Evolutionary conservation across 1,140 invertebrate species (phyloP), one percentile per base, ranked within the genome.

Genomic region (Samia ricini): DNA sequence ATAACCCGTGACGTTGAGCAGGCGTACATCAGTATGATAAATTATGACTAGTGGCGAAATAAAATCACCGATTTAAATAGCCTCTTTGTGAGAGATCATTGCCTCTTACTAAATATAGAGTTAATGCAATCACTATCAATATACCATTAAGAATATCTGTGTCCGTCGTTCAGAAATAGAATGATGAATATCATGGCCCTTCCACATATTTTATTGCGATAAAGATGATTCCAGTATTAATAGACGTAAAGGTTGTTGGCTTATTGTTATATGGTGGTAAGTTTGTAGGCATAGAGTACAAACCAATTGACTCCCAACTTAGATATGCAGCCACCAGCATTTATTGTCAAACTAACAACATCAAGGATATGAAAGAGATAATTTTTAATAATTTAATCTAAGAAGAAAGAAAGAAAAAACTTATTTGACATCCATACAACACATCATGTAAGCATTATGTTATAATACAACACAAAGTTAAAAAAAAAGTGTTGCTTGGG

Each of bases 11-110:
- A 15, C 20, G 49, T 61, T 10, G 50, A 56, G 24, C 15, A 23
- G 52, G 52, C 52, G 48, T 51, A 61, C 23, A 55, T 61, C 60
- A 55, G 29, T 33, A 61, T 22, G 49, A 61, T 54, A 55, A 61
- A 52, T 33, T 42, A 23, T 23, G 8, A 54, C 24, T 55, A 15
- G 1, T 23, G 21, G 49, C 29, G n/a, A 61, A 55, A 56, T 55
- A 22, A 56, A 55, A 55, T 55, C 52, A 55, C 22, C 22, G 52
- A 22, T 23, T 23, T 21, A 55, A 55, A 55, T 55, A 55, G 24
- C 33, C 33, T 42, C 33, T 42, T 42, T 42, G 33, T 42, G 33
- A 42, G 33, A 42, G 33, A 42, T 42, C 33, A 12, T 42, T 42
- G 33, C 33, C 33, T 42, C 33, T 15, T 42, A 42, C 33, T 42